Evolutionary conservation across 2,888 invertebrate species (phyloP).

Genomic region (Pediacus dermestoides): DNA sequence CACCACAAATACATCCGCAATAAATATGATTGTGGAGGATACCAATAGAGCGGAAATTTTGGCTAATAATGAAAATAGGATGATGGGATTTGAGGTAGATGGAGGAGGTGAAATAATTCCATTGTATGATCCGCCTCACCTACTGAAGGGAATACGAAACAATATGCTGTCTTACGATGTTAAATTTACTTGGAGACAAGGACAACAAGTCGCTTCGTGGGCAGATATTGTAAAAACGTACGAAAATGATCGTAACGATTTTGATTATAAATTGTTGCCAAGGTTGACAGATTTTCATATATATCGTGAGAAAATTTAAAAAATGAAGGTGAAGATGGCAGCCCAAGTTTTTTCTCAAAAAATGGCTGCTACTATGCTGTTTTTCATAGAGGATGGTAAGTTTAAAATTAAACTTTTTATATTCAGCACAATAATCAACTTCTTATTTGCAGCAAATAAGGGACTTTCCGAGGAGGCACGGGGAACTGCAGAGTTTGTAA

Average conservation of each 20-base stretch:
- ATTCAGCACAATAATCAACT: not conserved
- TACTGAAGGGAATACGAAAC: conserved; percentile 25
- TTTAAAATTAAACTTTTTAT: not conserved
- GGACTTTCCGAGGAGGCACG: conserved; percentile 11
- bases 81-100: conserved; percentile 11
- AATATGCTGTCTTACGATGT: conserved; percentile 18
- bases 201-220: conserved; percentile 21
- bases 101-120: conserved; percentile 21
- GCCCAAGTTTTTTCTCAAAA: conserved; percentile 23
- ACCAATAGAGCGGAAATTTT: too few species aligned
- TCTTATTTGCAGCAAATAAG: not conserved
- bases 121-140: conserved; percentile 25
- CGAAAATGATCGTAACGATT: not conserved
- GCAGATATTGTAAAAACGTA: conserved; percentile 17
- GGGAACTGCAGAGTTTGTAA: conserved; percentile 15
- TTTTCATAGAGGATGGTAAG: conserved; percentile 9
- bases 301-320: conserved; percentile 17
- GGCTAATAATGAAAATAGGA: conserved; percentile 4
- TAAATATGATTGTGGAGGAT: too few species aligned
- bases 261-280: conserved; percentile 12
- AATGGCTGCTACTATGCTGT: conserved; percentile 16
- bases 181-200: conserved; percentile 14
- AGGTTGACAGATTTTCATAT: conserved; percentile 22
- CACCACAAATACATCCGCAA: too few species aligned
- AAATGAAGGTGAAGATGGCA: too few species aligned